These are phyloP conservation scores for Seira sanloemensis DNA, from an alignment of 2,888 invertebrate genomes.

Conservation along the genomic window DNA sequence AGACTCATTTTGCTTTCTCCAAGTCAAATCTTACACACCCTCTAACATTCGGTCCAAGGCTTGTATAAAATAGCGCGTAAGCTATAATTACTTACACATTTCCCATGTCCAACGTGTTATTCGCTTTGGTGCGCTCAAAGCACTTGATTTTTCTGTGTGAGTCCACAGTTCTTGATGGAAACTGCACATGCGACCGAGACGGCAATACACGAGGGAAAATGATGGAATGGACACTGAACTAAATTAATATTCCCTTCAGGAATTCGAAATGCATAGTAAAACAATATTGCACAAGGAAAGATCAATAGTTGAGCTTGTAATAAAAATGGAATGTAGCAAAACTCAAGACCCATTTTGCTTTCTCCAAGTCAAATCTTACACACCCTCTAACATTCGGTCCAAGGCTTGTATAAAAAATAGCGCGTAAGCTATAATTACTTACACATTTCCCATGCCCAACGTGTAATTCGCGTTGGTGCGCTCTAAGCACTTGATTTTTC, in stretches of 20 bases:
- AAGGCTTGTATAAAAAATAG: background rate
- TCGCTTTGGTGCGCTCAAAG: too few relatives aligned
- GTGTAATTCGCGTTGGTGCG: background rate
- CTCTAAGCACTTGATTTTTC: too few relatives aligned
- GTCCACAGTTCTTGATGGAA: too few relatives aligned
- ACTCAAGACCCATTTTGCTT: background rate
- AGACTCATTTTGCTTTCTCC: background rate
- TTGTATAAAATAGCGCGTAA: background rate
- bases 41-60: background rate
- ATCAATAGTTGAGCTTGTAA: background rate
- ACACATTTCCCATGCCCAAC: background rate
- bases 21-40: background rate
- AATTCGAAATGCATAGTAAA: background rate
- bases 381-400: background rate
- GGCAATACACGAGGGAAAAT: constrained; percentile 6
- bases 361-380: background rate
- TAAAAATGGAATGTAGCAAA: background rate
- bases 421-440: background rate
- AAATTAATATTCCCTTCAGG: background rate
- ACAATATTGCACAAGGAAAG: background rate
- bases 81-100: background rate
- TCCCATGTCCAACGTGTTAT: background rate
- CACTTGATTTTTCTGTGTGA: too few relatives aligned
- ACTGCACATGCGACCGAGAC: constrained; percentile 22
- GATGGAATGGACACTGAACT: background rate